These are phyloP conservation scores for Myxocyprinus asiaticus DNA, from an alignment of 2,113 vertebrate species.

Conservation along the genomic window DNA sequence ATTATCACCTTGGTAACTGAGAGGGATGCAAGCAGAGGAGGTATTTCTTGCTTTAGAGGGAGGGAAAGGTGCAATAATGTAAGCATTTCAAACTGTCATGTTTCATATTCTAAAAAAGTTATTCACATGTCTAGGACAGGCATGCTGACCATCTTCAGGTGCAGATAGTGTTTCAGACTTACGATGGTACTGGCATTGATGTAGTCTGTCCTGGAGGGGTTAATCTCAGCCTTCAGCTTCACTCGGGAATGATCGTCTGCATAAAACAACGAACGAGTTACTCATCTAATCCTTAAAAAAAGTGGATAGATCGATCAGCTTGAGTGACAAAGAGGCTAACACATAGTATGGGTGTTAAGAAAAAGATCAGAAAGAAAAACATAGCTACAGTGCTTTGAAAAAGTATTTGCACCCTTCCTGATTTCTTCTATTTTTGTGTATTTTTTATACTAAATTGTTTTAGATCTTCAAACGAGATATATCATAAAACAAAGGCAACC, in stretches of 20 bases:
- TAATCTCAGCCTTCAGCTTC: conserved; percentile 89
- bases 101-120: not conserved
- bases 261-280: conserved; percentile 32
- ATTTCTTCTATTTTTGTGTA: no score
- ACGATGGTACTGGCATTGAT: conserved; percentile 96
- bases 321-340: no score
- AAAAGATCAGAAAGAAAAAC: no score
- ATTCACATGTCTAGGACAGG: not conserved
- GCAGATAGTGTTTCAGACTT: conserved; percentile 57
- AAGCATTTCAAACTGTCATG: not conserved
- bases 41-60: not conserved
- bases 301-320: no score
- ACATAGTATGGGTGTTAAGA: no score
- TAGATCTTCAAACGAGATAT: no score
- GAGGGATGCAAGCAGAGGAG: not conserved
- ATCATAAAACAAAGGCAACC: no score
- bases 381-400: no score
- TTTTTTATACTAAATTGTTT: no score
- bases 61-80: not conserved
- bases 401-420: no score
- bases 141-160: not conserved
- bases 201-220: conserved; percentile 90
- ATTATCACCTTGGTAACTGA: conserved; percentile 50
- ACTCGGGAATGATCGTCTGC: conserved; percentile 92
- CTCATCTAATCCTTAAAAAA: conserved; percentile 10